Conservation (phyloP, 1,140 invertebrate genomes). For the Euwallacea fornicatus region DNA sequence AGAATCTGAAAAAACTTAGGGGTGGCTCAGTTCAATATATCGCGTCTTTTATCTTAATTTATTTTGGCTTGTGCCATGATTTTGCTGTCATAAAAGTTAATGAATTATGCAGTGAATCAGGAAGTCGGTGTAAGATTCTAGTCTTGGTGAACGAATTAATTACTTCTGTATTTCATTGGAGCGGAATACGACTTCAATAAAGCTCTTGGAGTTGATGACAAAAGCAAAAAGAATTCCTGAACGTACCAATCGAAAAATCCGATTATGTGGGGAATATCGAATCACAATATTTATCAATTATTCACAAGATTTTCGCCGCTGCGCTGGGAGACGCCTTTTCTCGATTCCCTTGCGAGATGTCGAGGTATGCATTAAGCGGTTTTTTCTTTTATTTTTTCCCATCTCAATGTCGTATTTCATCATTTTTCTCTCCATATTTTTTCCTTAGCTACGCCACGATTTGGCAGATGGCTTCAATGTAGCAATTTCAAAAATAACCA, state of each 20-base stretch:
- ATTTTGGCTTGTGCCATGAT: conserved; percentile 34
- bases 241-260: conserved; percentile 1
- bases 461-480: background rate
- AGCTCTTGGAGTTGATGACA: background rate
- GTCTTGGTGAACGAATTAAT: no score
- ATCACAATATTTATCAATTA: conserved; percentile 38
- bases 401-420: conserved; percentile 26
- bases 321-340: conserved; percentile 20
- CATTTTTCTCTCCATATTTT: conserved; percentile 15
- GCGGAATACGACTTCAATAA: no score
- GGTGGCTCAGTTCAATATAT: conserved; percentile 30
- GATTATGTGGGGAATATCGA: conserved; percentile 26
- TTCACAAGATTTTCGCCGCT: conserved; percentile 35
- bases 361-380: conserved; percentile 36
- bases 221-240: background rate
- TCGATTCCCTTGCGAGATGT: conserved; percentile 26
- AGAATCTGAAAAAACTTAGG: conserved; percentile 34
- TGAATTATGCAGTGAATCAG: conserved; percentile 18
- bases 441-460: conserved; percentile 4
- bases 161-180: no score
- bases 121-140: no score
- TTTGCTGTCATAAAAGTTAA: conserved; percentile 30
- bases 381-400: conserved; percentile 31
- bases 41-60: conserved; percentile 34
- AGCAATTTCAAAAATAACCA: background rate